A percentile compares a stretch with the other conserved stretches of the same genome.
Evolutionary conservation across 2,797 vertebrate genomes (phyloP).

Genomic region (Geotrypetes seraphini): DNA sequence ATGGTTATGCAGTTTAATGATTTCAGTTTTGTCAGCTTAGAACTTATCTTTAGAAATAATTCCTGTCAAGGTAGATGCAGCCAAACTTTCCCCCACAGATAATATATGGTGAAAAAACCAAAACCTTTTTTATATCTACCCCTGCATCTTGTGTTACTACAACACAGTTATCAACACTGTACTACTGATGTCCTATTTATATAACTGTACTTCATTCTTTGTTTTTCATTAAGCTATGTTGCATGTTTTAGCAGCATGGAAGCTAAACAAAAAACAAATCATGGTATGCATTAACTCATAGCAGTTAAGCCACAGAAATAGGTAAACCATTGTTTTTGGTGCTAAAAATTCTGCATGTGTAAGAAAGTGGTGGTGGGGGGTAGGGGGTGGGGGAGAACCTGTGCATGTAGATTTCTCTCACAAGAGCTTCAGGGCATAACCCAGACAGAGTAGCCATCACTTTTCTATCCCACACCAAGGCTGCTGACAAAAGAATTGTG

Average conservation of each 20-base stretch:
- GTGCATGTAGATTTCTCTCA: slow-evolving; percentile 54
- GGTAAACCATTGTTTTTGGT: slow-evolving; percentile 45
- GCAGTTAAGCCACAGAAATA: slow-evolving; percentile 48
- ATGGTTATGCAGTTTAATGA: too few relatives aligned
- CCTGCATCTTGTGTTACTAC: too few relatives aligned
- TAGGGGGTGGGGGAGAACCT: slow-evolving; percentile 32
- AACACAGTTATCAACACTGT: too few relatives aligned
- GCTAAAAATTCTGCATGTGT: slow-evolving; percentile 52
- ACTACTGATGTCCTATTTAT: too few relatives aligned
- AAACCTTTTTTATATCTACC: too few relatives aligned
- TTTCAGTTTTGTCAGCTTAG: too few relatives aligned
- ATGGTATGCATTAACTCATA: slow-evolving; percentile 43
- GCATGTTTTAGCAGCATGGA: slow-evolving; percentile 23
- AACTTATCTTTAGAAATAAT: too few relatives aligned
- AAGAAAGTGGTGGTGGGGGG: slow-evolving; percentile 34
- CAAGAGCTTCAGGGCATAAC: slow-evolving; percentile 56
- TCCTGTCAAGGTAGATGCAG: too few relatives aligned
- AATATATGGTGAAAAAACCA: too few relatives aligned
- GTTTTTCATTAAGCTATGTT: too few relatives aligned
- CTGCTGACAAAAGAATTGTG: slow-evolving; percentile 96
- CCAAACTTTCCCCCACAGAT: too few relatives aligned
- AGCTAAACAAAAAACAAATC: slow-evolving; percentile 39
- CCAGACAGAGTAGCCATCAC: slow-evolving; percentile 55
- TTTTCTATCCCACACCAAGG: slow-evolving; percentile 69
- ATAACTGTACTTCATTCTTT: too few relatives aligned